Conservation (phyloP, 2,113 vertebrate species). For the Chaenogobius annularis region DNA sequence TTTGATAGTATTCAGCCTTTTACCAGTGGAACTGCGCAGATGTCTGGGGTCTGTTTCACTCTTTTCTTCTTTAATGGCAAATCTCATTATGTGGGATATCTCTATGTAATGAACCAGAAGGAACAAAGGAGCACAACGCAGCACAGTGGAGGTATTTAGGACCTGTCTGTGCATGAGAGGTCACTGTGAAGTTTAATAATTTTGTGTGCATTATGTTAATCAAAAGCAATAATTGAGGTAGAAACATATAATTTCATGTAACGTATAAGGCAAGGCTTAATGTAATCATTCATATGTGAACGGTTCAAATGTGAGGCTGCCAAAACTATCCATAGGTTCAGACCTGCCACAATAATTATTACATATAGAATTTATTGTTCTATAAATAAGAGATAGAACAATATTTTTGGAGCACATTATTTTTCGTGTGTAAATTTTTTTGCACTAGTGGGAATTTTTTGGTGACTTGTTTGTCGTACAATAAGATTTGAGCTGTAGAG, state of each 20-base stretch:
- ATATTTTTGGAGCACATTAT: background rate
- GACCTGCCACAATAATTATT: too few species aligned
- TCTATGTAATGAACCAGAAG: conserved; percentile 41
- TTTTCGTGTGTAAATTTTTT: too few species aligned
- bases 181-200: conserved; percentile 19
- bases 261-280: background rate
- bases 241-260: background rate
- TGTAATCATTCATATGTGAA: background rate
- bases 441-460: too few species aligned
- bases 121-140: conserved; percentile 39
- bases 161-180: conserved; percentile 40
- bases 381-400: too few species aligned
- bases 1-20: conserved; percentile 69
- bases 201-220: background rate
- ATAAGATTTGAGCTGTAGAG: too few species aligned
- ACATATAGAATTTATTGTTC: too few species aligned
- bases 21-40: conserved; percentile 61
- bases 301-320: background rate
- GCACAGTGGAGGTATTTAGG: conserved; percentile 30
- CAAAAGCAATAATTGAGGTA: background rate
- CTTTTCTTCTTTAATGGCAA: conserved; percentile 63
- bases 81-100: conserved; percentile 70
- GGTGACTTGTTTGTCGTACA: too few species aligned
- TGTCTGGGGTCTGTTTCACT: conserved; percentile 59
- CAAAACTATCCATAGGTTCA: background rate